Base-by-base conservation (phyloP, 2,888 invertebrate genomes). In the Brachynemurus nebulosus region DNA sequence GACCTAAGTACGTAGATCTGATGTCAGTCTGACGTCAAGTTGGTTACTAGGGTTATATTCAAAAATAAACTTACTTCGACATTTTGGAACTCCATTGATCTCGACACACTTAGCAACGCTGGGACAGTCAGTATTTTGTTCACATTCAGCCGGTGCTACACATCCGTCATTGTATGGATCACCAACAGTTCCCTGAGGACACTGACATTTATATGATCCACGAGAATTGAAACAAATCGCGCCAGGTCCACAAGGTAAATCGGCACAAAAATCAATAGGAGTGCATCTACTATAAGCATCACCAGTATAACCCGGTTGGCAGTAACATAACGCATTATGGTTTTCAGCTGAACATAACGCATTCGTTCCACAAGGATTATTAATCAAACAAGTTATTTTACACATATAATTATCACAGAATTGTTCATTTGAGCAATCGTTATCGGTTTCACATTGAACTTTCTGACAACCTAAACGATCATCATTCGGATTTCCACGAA, bases 221-320 rank as follows among this genome's bases (percentile, higher is more conserved):
- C 84, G 74, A 0, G 79, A 73, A 60, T 88, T 92, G 51, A 76
- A 77, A 60, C 92, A 93, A 49, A 73, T 66, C 0, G 89, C 83
- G 45, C 83, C 83, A 37, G 80, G 77, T 4, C 84, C 86, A 59
- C 90, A 90, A 6, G 86, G 86, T 34, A 74, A 73, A 52, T 77
- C 74, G 40, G 74, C 71, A 57, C 90, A 91, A 62, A 80, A 86
- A 63, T 90, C 83, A 43, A 89, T 78, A 42, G 80, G 65, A 42
- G 70, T 66, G 56, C 91, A 91, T 17, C 78, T 79, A 20, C 65
- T 66, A 8, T 72, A 65, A 2, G 89, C 79, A 61, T 89, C 79
- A 3, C 89, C 90, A 1, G 85, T 85, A 56, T 76, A 89, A 1
- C 90, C 90, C 9, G 90, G 89, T 64, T 88, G 88, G 59, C 91